Percentiles rank a stretch among this genome's conserved stretches.
These are phyloP conservation scores for Masticophis lateralis DNA, from an alignment of 2,797 vertebrate genomes.

Conservation along the genomic window DNA sequence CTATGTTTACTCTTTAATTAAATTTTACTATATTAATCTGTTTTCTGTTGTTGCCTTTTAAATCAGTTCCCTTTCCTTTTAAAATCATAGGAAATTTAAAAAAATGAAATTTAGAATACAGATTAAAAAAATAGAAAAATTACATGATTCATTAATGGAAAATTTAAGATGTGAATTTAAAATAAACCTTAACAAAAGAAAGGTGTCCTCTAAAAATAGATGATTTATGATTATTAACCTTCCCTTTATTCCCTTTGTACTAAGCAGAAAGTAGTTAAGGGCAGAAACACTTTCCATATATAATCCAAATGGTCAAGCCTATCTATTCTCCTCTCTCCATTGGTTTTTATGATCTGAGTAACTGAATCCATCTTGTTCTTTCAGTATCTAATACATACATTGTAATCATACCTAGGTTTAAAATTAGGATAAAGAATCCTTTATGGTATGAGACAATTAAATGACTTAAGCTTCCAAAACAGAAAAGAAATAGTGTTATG, in stretches of 20 bases:
- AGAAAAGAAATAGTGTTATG: not conserved
- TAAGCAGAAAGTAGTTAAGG: not conserved
- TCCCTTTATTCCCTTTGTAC: not conserved
- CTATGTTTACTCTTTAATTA: not conserved
- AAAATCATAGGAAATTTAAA: not conserved
- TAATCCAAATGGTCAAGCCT: not conserved
- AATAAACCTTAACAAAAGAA: not conserved
- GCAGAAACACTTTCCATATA: not conserved
- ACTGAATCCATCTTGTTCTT: not conserved
- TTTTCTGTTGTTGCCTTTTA: not conserved
- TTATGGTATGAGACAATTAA: not conserved
- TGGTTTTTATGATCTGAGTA: not conserved
- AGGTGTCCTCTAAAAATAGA: not conserved
- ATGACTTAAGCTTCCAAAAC: not conserved
- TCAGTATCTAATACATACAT: not conserved
- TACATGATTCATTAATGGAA: not conserved
- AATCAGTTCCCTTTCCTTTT: not conserved
- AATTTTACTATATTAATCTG: not conserved
- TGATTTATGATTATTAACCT: not conserved
- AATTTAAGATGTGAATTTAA: not conserved
- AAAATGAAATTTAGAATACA: not conserved
- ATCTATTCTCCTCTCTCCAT: not conserved
- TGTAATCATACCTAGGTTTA: constrained; percentile 18
- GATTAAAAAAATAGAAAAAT: not conserved
- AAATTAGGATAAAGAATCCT: not conserved